A percentile compares a stretch with the other conserved stretches of the same genome.
Evolutionary conservation across 92 coral and sea anemone species (phyloP).

Genomic region (Meandrina meandrites): DNA sequence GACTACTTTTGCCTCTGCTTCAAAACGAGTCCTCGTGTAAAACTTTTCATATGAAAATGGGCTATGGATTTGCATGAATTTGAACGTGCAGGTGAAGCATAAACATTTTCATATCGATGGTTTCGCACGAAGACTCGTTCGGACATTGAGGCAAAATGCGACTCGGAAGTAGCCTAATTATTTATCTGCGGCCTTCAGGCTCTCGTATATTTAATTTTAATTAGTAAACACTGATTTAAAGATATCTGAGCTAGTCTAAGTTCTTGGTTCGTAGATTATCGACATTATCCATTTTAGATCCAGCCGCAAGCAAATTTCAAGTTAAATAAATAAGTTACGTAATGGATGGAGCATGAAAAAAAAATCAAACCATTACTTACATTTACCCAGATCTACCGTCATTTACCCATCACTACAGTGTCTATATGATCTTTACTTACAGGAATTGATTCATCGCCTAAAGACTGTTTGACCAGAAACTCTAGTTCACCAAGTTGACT

Average conservation of each 20-base stretch:
- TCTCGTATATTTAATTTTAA: no score
- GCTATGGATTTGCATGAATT: no score
- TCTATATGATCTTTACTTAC: conserved; percentile 52
- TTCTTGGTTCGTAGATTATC: background rate
- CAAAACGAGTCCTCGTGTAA: no score
- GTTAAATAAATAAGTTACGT: no score
- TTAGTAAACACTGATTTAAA: background rate
- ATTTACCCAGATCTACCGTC: background rate
- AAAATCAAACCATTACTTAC: background rate
- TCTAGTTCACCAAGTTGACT: conserved; percentile 93
- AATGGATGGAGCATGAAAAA: no score
- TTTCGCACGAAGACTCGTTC: no score
- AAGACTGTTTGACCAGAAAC: conserved; percentile 74
- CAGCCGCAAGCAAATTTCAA: background rate
- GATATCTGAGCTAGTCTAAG: background rate
- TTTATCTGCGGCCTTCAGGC: no score
- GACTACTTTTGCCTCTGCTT: no score
- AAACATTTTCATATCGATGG: background rate
- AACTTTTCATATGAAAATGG: no score
- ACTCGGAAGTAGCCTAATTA: no score
- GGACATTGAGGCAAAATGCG: no score
- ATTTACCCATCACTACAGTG: background rate
- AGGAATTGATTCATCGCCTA: conserved; percentile 43
- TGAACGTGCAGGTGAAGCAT: no score
- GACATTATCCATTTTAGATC: background rate